Conservation (phyloP, 2,113 vertebrate genomes). For the Raja brachyura region DNA sequence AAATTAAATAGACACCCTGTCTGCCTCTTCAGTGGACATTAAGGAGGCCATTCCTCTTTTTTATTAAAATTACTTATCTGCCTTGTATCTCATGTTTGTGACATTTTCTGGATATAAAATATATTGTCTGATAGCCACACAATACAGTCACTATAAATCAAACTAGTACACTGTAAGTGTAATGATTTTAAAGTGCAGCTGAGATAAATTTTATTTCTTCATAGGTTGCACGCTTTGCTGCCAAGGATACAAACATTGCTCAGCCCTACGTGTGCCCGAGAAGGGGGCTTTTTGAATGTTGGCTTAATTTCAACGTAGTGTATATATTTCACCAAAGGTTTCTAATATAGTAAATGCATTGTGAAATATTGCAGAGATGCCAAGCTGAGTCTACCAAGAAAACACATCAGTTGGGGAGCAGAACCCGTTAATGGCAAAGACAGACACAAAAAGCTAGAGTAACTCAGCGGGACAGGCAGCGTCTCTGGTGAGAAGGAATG, state of each 20-base stretch:
- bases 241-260: no score
- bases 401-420: neutral
- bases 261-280: no score
- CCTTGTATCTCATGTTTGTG: neutral
- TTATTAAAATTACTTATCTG: neutral
- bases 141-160: neutral
- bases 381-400: neutral
- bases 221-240: no score
- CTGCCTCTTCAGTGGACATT: conserved; percentile 9
- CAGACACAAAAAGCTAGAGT: no score
- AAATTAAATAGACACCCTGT: neutral
- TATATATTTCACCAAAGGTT: neutral
- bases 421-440: neutral
- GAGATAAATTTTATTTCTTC: neutral
- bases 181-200: neutral
- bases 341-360: neutral
- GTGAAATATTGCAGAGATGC: neutral
- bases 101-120: neutral
- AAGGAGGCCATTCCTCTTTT: neutral
- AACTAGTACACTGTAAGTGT: neutral
- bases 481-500: no score
- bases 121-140: neutral
- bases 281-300: neutral
- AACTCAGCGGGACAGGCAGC: no score
- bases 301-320: neutral